Evolutionary conservation across 53 echinoderm and acorn worm genomes (phyloP).

Genomic region (Luidia sarsii): DNA sequence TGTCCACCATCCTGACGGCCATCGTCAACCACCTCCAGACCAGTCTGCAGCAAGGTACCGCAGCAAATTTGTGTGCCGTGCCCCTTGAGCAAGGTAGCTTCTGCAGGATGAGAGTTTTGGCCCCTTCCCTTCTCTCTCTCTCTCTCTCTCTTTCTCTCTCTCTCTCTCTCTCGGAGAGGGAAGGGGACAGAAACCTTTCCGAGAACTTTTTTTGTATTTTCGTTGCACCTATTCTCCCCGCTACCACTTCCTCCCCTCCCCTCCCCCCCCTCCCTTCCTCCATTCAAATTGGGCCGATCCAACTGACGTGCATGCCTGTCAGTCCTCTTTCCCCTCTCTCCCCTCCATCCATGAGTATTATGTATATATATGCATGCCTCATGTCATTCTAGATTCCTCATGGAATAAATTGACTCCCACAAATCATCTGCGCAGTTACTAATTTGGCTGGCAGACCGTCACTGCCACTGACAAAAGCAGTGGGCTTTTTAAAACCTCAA

Average conservation of each 20-base stretch:
- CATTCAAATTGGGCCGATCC: slow-evolving; percentile 39
- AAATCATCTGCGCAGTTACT: slow-evolving; percentile 32
- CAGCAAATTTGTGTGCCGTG: slow-evolving; percentile 55
- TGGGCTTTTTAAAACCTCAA: slow-evolving; percentile 7
- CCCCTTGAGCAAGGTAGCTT: slow-evolving; percentile 53
- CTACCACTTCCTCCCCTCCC: no score
- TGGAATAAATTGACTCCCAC: neutral
- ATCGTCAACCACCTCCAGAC: slow-evolving; percentile 99
- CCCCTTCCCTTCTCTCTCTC: neutral
- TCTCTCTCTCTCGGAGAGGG: no score
- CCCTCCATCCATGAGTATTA: slow-evolving; percentile 13
- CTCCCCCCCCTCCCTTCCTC: no score
- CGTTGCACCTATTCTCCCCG: neutral
- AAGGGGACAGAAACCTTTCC: neutral
- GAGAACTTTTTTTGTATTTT: neutral
- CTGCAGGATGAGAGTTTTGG: slow-evolving; percentile 23
- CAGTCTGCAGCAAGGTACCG: slow-evolving; percentile 96
- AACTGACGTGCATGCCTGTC: slow-evolving; percentile 48
- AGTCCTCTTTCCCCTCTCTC: neutral
- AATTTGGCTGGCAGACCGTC: slow-evolving; percentile 4
- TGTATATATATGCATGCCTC: slow-evolving; percentile 39
- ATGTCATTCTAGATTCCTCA: slow-evolving; percentile 9
- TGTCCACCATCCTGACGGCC: slow-evolving; percentile 97
- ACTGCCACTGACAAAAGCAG: no score
- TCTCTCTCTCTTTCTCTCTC: no score